A percentile compares a stretch with the other conserved stretches of the same genome.
These are phyloP conservation scores for Dendrolimus pini DNA, from an alignment of 2,888 invertebrate genomes.

Conservation along the genomic window DNA sequence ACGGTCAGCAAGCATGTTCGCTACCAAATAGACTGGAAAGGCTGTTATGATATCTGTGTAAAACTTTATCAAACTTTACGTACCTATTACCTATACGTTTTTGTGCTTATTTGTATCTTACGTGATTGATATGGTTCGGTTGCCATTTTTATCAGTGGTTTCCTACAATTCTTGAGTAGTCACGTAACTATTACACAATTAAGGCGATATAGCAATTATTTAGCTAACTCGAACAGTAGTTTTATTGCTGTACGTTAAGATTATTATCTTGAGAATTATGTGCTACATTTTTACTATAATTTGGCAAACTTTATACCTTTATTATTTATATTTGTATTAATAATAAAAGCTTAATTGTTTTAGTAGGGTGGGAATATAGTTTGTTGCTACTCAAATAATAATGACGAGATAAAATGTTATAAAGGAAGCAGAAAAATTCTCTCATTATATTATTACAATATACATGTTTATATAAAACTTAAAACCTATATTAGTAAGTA, in stretches of 20 bases:
- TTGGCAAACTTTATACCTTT: too few species aligned
- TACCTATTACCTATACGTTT: conserved; percentile 12
- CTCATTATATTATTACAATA: too few species aligned
- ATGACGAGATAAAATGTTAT: too few species aligned
- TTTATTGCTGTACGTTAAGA: not conserved
- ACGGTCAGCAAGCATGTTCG: not conserved
- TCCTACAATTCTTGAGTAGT: conserved; percentile 3
- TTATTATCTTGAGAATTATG: not conserved
- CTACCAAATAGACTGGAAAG: not conserved
- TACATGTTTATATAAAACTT: too few species aligned
- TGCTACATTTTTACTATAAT: too few species aligned
- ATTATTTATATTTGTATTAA: too few species aligned
- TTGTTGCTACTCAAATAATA: too few species aligned
- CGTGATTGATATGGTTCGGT: conserved; percentile 13
- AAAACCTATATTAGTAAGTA: too few species aligned
- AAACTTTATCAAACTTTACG: not conserved
- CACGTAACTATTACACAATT: not conserved
- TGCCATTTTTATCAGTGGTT: conserved; percentile 9
- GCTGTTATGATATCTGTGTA: not conserved
- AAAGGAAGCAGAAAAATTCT: too few species aligned
- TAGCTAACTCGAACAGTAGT: not conserved
- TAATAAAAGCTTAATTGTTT: too few species aligned
- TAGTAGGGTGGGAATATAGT: too few species aligned
- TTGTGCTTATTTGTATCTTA: conserved; percentile 16
- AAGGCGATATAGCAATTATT: not conserved